phyloP scores from a whole-genome alignment of 1,140 invertebrate genomes.

The Papilio machaon region DNA sequence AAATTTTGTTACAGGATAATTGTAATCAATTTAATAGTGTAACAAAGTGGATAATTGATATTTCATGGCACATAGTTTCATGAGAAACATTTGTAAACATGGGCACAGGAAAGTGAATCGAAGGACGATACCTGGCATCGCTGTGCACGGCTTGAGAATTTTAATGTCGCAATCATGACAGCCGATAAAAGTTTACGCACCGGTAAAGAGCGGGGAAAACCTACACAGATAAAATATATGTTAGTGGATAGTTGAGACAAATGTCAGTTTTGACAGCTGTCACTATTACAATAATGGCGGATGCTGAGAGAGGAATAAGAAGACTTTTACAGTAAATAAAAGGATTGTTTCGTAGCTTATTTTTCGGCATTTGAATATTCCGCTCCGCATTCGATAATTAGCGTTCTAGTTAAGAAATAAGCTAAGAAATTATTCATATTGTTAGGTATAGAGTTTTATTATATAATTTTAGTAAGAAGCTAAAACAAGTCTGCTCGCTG shows the following conservation, averaged over 20 bases:
- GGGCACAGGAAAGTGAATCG: conserved; percentile 30
- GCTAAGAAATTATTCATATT: neutral
- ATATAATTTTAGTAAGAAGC: neutral
- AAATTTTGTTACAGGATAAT: neutral
- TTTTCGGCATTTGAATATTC: too few relatives aligned
- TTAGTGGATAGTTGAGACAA: neutral
- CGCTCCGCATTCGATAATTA: too few relatives aligned
- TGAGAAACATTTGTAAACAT: conserved; percentile 20
- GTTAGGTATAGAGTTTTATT: neutral
- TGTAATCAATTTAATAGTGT: neutral
- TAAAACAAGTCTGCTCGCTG: neutral
- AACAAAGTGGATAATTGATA: conserved; percentile 20
- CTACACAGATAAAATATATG: conserved; percentile 17
- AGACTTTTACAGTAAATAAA: too few relatives aligned
- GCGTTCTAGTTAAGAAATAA: too few relatives aligned
- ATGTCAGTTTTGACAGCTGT: conserved; percentile 8
- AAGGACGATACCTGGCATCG: conserved; percentile 25
- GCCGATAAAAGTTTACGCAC: conserved; percentile 16
- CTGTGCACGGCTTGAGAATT: conserved; percentile 29
- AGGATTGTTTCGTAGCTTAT: too few relatives aligned
- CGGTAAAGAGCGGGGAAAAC: conserved; percentile 4
- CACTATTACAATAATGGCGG: neutral
- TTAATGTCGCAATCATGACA: conserved; percentile 16
- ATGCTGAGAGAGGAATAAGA: neutral
- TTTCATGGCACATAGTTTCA: conserved; percentile 5